phyloP scores from a whole-genome alignment of 2,888 invertebrate species.

The Thymelicus sylvestris region DNA sequence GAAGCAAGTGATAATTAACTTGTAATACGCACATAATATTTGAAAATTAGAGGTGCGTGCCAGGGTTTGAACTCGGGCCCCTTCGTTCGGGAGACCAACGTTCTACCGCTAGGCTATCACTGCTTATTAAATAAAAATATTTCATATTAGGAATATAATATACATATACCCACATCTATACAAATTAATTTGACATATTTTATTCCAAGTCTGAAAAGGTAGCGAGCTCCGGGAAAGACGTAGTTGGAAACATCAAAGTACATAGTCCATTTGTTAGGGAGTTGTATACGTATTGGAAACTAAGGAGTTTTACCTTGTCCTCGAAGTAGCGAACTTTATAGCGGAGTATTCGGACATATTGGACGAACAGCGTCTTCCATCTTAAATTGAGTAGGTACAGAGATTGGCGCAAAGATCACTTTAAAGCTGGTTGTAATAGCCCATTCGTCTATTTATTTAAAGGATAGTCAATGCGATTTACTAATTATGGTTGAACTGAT shows the following conservation, averaged over 20 bases:
- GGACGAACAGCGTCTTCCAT: not conserved
- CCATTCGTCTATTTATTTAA: too few relatives aligned
- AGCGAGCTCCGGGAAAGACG: slow-evolving; percentile 4
- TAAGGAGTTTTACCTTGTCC: slow-evolving; percentile 8
- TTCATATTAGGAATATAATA: too few relatives aligned
- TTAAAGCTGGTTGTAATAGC: too few relatives aligned
- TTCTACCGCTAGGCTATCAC: too few relatives aligned
- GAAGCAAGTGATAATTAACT: too few relatives aligned
- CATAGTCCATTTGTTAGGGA: slow-evolving; percentile 14
- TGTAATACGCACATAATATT: too few relatives aligned
- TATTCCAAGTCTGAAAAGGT: not conserved
- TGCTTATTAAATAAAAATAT: too few relatives aligned
- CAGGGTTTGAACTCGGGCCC: too few relatives aligned
- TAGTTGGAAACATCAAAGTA: slow-evolving; percentile 15
- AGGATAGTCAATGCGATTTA: too few relatives aligned
- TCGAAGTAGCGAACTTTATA: not conserved
- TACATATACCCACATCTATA: not conserved
- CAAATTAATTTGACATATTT: not conserved
- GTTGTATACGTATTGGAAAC: slow-evolving; percentile 7
- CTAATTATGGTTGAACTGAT: too few relatives aligned
- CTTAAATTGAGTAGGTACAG: not conserved
- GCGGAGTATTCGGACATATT: not conserved
- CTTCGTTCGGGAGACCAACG: too few relatives aligned
- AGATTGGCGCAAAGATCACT: not conserved
- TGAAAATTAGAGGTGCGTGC: too few relatives aligned